A percentile compares a stretch with the other conserved stretches of the same genome.
phyloP scores from a whole-genome alignment of 2,113 vertebrate species.

The Hassar affinis region DNA sequence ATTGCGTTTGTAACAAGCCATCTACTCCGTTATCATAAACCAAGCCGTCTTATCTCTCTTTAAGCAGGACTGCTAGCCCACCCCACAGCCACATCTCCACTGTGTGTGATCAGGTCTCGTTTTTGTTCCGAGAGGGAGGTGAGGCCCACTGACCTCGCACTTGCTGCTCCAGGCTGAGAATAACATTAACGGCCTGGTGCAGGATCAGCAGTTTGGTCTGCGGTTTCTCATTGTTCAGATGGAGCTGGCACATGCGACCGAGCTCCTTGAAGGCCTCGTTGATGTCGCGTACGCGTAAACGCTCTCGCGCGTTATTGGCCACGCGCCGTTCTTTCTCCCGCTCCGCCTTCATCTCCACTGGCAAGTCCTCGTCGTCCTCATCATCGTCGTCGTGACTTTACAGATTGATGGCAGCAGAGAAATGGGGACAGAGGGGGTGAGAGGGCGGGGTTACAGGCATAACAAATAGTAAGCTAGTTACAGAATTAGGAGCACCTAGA shows the following conservation, averaged over 20 bases:
- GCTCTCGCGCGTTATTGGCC: conserved; percentile 95
- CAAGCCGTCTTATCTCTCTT: conserved; percentile 14
- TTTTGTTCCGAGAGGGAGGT: conserved; percentile 50
- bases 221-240: conserved; percentile 97
- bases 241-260: conserved; percentile 97
- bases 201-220: conserved; percentile 99
- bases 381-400: conserved; percentile 81
- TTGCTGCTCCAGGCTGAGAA: conserved; percentile 99
- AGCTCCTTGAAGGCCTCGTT: conserved; percentile 99
- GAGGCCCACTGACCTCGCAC: conserved; percentile 96
- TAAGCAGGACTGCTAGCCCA: conserved; percentile 27
- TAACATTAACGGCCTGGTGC: conserved; percentile 98
- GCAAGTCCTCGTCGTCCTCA: conserved; percentile 90
- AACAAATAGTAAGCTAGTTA: conserved; percentile 28
- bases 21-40: neutral
- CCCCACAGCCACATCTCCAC: conserved; percentile 48
- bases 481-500: neutral
- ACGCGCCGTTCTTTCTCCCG: conserved; percentile 96
- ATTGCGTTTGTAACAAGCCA: too few species aligned
- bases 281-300: conserved; percentile 96
- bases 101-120: conserved; percentile 56
- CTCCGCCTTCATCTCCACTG: conserved; percentile 95
- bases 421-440: conserved; percentile 30
- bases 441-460: conserved; percentile 37
- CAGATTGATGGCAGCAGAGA: conserved; percentile 57